Evolutionary conservation across 1,140 invertebrate species (phyloP), one percentile per base, ranked within the genome.

Genomic region (Brachionus paranguensis): DNA sequence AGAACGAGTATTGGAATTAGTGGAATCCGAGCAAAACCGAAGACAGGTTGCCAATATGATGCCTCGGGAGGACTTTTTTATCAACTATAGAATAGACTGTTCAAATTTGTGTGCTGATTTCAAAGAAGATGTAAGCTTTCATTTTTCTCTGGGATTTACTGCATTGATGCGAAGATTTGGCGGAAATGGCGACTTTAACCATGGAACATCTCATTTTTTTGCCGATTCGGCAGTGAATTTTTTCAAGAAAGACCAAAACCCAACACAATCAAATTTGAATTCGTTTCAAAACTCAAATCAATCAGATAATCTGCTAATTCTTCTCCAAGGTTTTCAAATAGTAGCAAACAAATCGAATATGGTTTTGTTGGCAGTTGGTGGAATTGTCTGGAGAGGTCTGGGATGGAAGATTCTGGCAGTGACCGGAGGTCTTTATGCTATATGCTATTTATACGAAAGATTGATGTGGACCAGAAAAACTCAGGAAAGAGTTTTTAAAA

Each of bases 31-130:
- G 41, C 91, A 93, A 86, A 89, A 90, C 87, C 92, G 86, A 88
- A 92, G 89, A 90, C 90, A 91, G 89, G 89, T 93, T 5, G 88
- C 91, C 45, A 92, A 91, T 85, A 91, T 96, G 84, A 87, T 94
- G 37, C 93, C 95, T n/a, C 92, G 94, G 86, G 91, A 94, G 85
- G 94, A 97, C 88, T 97, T 99, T 91, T 95, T 98, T 91, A 95
- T 99, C 87, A 91, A 96, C 0, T 97, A 99, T 90, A 92, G 95
- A 55, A 91, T 99, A 14, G 97, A 99, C 90, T 99, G 96, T 90
- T 95, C 97, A 87, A 98, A 97, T 90, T 91, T 99, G n/a, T 98
- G 96, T 89, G 94, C 95, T 0, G 97, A 99, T 90, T 99, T 99
- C 86, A 24, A 43, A 27, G 84, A 84, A 41, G 84, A 81, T 20